Base-by-base conservation (phyloP, 2,797 vertebrate genomes). In the Leuciscus waleckii region DNA sequence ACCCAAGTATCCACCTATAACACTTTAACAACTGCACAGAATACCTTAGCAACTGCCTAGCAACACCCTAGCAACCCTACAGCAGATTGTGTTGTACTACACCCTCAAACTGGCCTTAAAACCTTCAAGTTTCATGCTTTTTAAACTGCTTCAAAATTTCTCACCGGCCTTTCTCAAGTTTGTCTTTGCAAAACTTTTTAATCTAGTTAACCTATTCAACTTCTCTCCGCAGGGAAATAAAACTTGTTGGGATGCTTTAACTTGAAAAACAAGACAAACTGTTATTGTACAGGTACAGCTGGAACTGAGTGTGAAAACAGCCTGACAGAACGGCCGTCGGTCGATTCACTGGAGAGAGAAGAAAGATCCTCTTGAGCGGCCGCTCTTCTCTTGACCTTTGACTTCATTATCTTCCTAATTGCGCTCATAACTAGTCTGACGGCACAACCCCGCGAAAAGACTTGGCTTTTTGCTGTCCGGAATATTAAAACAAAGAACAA, bases 351-450 rank as follows among this genome's bases (percentile, higher is more conserved):
- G 37, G 56, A 79, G 56, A 79, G 23, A 2, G 10, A 8, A 43
- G 54, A 8, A 43, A 41, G 76, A 19, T 63, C 43, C n/a, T 29
- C 76, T 29, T 78, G 8, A 78, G 39, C 2, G 21, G 63, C 41
- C 2, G 26, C 26, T 26, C 11, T 76, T 65, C 46, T 67, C 61
- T 77, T 77, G 46, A 84, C 23, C 61, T 68, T 43, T 84, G 73
- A 54, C 74, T 10, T 84, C 43, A 39, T 76, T 83, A 83, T 51
- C 32, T 29, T 77, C 65, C 32, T 84, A 68, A 84, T 67, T 67
- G 41, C 29, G n/a, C 37, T 63, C 16, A 11, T 63, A 78, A 61
- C 76, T 43, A 78, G 8, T 63, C 56, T 61, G 32, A 81, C 1
- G 9, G 43, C 43, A 39, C 32, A 23, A 49, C 67, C 61, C 11